Evolutionary conservation across 2,888 invertebrate genomes (phyloP), one percentile per base, ranked within the genome.

Genomic region (Sympetrum striolatum): DNA sequence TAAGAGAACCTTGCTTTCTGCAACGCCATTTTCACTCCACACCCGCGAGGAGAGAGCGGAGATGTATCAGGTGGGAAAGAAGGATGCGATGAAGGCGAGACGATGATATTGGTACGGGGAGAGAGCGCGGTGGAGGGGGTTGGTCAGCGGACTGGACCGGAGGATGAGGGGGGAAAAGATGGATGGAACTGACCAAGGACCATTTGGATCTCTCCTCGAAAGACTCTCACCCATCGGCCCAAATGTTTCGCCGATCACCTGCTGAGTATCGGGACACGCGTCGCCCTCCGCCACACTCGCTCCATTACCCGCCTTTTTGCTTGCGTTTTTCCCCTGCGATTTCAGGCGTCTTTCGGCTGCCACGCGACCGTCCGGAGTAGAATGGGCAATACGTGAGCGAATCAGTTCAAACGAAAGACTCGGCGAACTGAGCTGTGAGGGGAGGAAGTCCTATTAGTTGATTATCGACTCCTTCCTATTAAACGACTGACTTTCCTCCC

Each of bases 211-310:
- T 64, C 64, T 64, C 60, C 64, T n/a, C n/a, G n/a, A n/a, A 64
- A 64, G 64, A 64, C 64, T 58, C 37, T 14, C 37, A 22, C 37
- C 64, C 60, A 86, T 35, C 86, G 64, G 86, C 82, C 35, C 31
- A 2, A 22, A 73, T 73, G 73, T 73, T 73, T 12, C 8, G 12
- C 31, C 18, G 64, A 60, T 86, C 86, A 86, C 86, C 86, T 86
- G 86, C 86, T 37, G 60, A 37, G 80, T 37, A 80, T 35, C 80
- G 18, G 22, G 80, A 80, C 80, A 80, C 80, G 80, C 80, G 80
- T 39, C 80, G 15, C 64, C 25, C 64, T n/a, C 2, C 25, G 31
- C 53, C 53, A 31, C 73, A 31, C 25, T 25, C 73, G 73, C 25
- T 73, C 73, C 73, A 73, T 73, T 73, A 73, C 14, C 73, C 22